Base-by-base conservation (phyloP, 30 jellyfish, hydroid and myxozoan genomes). In the Morbakka virulenta region DNA sequence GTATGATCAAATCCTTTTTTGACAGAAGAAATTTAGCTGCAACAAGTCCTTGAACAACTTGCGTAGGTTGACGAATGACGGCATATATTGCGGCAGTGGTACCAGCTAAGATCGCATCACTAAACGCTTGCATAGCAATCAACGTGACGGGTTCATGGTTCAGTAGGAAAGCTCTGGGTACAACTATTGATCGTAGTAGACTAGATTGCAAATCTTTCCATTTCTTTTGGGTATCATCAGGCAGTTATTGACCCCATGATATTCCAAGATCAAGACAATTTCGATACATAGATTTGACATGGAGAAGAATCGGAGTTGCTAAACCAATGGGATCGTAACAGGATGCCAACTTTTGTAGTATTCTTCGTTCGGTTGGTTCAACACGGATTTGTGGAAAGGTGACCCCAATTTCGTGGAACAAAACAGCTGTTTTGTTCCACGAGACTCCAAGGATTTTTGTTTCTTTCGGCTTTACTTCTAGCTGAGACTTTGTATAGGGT, bases 71-170 rank as follows among this genome's bases (percentile, higher is more conserved):
- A 13, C 48, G 76, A 23, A 66, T 86, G 2, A 87, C 95, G 47
- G 80, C 84, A 50, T 87, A 87, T 1, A 81, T 32, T 35, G 84
- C 82, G 22, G 91, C 91, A 51, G 90, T 33, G 50, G 82, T 31
- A 27, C 96, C 96, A 24, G 32, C 62, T 67, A 52, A 74, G 50
- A 91, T 66, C 3, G 87, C 72, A 73, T 85, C 96, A 34, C 93
- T 92, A 65, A 85, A 86, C 28, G 70, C 94, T 67, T 79, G 94
- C 4, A 86, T 47, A 31, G 57, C 96, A 28, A 86, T 62, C 49
- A 41, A 9, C 23, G 17, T 24, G 24, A 79, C 79, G 14, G 41
- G 67, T 57, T 78, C 87, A 28, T 33, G 30, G 23, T 22, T n/a
- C 48, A 63, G 23, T 35, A 29, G 12, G 82, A 76, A 64, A 14